Evolutionary conservation across 37 sponge, comb jelly and placozoan species (phyloP).

Genomic region (Crambe crambe): DNA sequence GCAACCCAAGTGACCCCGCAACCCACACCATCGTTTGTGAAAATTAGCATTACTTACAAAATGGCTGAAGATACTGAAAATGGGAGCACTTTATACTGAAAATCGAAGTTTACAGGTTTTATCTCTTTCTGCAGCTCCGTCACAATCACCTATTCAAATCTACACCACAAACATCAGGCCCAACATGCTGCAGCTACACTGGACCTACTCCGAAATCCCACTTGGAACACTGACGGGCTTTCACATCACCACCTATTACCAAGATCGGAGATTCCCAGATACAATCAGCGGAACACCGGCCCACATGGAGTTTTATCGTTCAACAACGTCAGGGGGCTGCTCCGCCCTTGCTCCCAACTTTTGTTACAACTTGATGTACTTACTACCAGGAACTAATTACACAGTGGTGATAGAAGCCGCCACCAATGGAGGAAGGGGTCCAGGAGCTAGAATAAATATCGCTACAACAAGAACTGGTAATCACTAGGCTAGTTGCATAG

Average conservation of each 20-base stretch:
- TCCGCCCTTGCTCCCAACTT: background rate
- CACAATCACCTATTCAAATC: slow-evolving; percentile 19
- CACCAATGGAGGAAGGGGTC: slow-evolving; percentile 21
- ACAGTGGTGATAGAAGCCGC: slow-evolving; percentile 7
- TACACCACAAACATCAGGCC: slow-evolving; percentile 17
- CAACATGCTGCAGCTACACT: slow-evolving; percentile 17
- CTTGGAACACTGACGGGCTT: slow-evolving; percentile 15
- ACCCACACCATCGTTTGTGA: too few relatives aligned
- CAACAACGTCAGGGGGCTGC: background rate
- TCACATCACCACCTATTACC: background rate
- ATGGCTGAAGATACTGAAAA: too few relatives aligned
- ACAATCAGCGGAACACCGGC: background rate
- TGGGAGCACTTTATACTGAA: too few relatives aligned
- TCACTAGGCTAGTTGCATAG: too few relatives aligned
- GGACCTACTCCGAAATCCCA: slow-evolving; percentile 29
- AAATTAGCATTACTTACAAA: too few relatives aligned
- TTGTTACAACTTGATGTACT: slow-evolving; percentile 3
- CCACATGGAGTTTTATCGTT: background rate
- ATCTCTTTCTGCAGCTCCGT: slow-evolving; percentile 14
- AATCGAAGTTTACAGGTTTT: too few relatives aligned
- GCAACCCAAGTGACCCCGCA: too few relatives aligned
- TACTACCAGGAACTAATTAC: slow-evolving; percentile 7
- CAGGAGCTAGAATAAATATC: slow-evolving; percentile 21
- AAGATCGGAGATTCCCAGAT: slow-evolving; percentile 15
- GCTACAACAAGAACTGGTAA: slow-evolving; percentile 25